Percentiles rank a stretch among this genome's conserved stretches.
Evolutionary conservation across 64 coral and sea anemone species (phyloP).

Genomic region (Pachyseris speciosa): DNA sequence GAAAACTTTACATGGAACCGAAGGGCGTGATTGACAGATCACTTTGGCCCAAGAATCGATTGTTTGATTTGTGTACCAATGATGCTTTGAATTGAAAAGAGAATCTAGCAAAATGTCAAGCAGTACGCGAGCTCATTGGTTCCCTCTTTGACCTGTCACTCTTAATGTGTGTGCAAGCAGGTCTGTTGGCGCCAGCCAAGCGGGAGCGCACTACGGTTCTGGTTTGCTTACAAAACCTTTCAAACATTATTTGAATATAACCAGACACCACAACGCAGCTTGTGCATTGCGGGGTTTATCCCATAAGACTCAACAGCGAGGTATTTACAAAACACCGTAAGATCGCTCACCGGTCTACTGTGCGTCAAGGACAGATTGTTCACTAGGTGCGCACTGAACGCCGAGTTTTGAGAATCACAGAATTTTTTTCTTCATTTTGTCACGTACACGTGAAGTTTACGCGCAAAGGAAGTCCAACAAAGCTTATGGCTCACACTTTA

Average conservation of each 20-base stretch:
- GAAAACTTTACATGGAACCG: slow-evolving; percentile 67
- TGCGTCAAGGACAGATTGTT: neutral
- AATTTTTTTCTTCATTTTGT: slow-evolving; percentile 13
- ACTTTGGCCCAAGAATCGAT: slow-evolving; percentile 83
- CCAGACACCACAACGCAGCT: slow-evolving; percentile 84
- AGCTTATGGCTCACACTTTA: slow-evolving; percentile 15
- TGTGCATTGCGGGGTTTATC: slow-evolving; percentile 72
- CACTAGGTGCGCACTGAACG: slow-evolving; percentile 4
- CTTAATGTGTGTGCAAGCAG: slow-evolving; percentile 74
- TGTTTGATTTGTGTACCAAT: slow-evolving; percentile 96
- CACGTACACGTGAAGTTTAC: slow-evolving; percentile 25
- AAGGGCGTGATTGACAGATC: slow-evolving; percentile 92
- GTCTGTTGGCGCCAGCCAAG: slow-evolving; percentile 91
- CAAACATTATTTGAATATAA: slow-evolving; percentile 93
- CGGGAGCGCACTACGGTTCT: slow-evolving; percentile 80
- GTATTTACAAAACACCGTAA: slow-evolving; percentile 50
- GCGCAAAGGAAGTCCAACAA: neutral
- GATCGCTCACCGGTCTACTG: neutral
- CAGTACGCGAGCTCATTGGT: slow-evolving; percentile 72
- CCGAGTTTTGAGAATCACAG: neutral
- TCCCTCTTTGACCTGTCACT: slow-evolving; percentile 86
- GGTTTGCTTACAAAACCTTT: slow-evolving; percentile 95
- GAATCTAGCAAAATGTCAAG: slow-evolving; percentile 86
- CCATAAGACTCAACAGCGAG: slow-evolving; percentile 53
- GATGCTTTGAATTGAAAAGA: slow-evolving; percentile 81